Conservation (phyloP, 2,113 vertebrate genomes). For the Euleptes europaea region DNA sequence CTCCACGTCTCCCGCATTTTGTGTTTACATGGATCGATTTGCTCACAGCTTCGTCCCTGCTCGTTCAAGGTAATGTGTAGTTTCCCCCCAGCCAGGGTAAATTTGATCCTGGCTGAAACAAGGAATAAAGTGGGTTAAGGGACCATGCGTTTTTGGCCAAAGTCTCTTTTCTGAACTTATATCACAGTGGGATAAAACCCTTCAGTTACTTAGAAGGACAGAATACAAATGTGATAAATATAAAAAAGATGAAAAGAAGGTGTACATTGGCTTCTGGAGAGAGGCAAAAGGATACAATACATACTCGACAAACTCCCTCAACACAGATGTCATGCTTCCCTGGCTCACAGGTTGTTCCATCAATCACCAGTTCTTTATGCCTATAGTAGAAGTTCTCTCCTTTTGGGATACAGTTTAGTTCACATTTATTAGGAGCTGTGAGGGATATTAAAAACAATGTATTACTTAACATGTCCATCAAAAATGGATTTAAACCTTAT, state of each 20-base stretch:
- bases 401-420: conserved; percentile 95
- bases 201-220: not conserved
- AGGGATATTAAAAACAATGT: conserved; percentile 22
- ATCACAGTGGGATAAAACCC: not conserved
- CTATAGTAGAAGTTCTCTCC: conserved; percentile 94
- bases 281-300: not conserved
- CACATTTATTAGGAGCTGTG: conserved; percentile 90
- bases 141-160: no score
- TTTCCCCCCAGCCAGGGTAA: no score
- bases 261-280: not conserved
- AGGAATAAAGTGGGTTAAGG: no score
- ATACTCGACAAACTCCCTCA: conserved; percentile 88
- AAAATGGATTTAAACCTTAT: not conserved
- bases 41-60: no score
- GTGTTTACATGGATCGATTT: no score
- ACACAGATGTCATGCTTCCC: conserved; percentile 87
- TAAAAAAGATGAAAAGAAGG: not conserved
- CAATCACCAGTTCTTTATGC: conserved; percentile 83
- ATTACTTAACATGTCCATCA: not conserved
- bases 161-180: not conserved
- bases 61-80: no score
- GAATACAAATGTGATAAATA: not conserved
- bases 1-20: no score
- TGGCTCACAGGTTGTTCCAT: conserved; percentile 92
- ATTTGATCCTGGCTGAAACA: no score